Evolutionary conservation across 2,797 vertebrate species (phyloP).

Genomic region (Meda fulgida): DNA sequence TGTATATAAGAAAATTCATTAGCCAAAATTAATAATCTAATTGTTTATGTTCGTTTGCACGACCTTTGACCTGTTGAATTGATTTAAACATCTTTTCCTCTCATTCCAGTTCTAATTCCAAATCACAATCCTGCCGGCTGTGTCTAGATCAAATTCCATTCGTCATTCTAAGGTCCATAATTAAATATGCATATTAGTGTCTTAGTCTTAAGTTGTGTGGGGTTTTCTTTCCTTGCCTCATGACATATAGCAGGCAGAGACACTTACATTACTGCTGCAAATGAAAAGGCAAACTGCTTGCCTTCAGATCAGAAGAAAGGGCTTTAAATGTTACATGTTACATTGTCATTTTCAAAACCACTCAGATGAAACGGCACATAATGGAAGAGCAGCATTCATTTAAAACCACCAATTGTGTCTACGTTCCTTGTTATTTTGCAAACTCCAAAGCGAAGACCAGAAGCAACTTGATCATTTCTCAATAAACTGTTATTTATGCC

Average conservation of each 20-base stretch:
- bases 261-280: background rate
- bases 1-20: too few relatives aligned
- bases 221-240: background rate
- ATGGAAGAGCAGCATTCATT: background rate
- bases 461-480: slow-evolving; percentile 17
- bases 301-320: background rate
- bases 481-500: slow-evolving; percentile 39
- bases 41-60: too few relatives aligned
- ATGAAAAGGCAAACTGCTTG: background rate
- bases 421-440: background rate
- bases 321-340: background rate
- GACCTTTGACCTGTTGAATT: too few relatives aligned
- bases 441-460: background rate
- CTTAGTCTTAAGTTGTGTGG: background rate
- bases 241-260: background rate
- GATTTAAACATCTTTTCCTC: background rate
- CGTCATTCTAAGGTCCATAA: background rate
- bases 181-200: background rate
- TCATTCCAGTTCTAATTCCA: background rate
- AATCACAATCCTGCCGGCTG: too few relatives aligned
- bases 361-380: background rate
- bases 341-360: slow-evolving; percentile 1
- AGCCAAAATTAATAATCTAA: too few relatives aligned
- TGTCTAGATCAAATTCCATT: background rate
- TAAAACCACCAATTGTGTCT: background rate